Percentiles rank a stretch among this genome's conserved stretches.
Evolutionary conservation across 1,140 invertebrate species (phyloP).

Genomic region (Muscidifurax raptorellus): DNA sequence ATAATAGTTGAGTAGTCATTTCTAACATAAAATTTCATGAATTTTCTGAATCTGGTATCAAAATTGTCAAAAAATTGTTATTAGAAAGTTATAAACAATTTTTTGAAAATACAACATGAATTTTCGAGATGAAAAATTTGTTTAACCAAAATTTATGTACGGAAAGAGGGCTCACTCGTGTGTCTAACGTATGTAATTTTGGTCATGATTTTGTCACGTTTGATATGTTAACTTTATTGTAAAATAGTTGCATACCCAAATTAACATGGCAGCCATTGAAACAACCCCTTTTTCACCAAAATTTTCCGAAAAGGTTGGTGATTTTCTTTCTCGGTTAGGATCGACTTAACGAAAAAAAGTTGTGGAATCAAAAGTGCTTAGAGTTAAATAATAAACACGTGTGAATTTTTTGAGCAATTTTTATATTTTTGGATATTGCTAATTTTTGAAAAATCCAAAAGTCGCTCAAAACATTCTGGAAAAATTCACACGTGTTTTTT

Average conservation of each 20-base stretch:
- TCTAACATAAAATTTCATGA: neutral
- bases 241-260: neutral
- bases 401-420: neutral
- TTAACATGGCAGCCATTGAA: neutral
- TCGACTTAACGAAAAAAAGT: neutral
- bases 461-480: neutral
- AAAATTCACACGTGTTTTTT: neutral
- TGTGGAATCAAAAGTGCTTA: neutral
- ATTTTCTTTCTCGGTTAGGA: neutral
- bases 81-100: neutral
- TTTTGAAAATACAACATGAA: neutral
- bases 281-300: neutral
- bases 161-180: no score
- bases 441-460: no score
- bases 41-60: neutral
- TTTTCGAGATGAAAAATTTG: no score
- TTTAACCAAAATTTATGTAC: no score
- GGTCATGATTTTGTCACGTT: no score
- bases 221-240: neutral
- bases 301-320: neutral
- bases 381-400: neutral
- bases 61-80: no score
- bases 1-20: no score
- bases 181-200: neutral
- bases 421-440: neutral